Evolutionary conservation across 2,797 vertebrate genomes (phyloP), one percentile per base, ranked within the genome.

Genomic region (Poecilia picta): DNA sequence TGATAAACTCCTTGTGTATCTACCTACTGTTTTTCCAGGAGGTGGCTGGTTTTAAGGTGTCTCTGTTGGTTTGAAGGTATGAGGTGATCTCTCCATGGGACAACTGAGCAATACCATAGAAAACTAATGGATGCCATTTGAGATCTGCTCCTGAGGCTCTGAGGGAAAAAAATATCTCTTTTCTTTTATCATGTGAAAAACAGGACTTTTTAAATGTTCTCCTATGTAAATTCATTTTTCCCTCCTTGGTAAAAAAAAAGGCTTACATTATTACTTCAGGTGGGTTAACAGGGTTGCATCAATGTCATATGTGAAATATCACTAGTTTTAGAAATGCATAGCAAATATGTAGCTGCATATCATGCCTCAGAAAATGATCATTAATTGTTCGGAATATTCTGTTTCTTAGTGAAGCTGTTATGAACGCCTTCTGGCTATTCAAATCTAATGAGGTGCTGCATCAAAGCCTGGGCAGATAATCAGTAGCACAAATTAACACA

Each of bases 381-480:
- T 88, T 90, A 92, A 93, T 92, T 85, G 82, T 83, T 86, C 83
- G 64, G 76, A 91, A 91, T 91, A 88, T 87, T 89, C 75, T 84
- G 84, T 88, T 88, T 79, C 81, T 93, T 87, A 87, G 87, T 74
- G 18, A 81, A 84, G 85, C 77, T 77, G 83, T 87, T 72, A 82
- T 59, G 78, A 91, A 92, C 86, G 87, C 93, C 92, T 93, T 73
- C 78, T 84, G 91, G 92, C 85, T 41, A 33, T 89, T 82, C 80
- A 53, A 82, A 90, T 91, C 87, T 94, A 94, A 95, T 93, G 92
- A 95, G 92, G 91, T 90, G 88, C 91, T 91, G 88, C 90, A 93
- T 95, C 92, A 95, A 70, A 78, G 82, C 83, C 79, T 71, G 49
- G 84, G 85, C 90, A 89, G 89, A 93, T 92, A 95, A 93, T 91